A percentile compares a stretch with the other conserved stretches of the same genome.
Conservation (phyloP, 2,797 vertebrate genomes). For the Hypotaenidia philippensis region DNA sequence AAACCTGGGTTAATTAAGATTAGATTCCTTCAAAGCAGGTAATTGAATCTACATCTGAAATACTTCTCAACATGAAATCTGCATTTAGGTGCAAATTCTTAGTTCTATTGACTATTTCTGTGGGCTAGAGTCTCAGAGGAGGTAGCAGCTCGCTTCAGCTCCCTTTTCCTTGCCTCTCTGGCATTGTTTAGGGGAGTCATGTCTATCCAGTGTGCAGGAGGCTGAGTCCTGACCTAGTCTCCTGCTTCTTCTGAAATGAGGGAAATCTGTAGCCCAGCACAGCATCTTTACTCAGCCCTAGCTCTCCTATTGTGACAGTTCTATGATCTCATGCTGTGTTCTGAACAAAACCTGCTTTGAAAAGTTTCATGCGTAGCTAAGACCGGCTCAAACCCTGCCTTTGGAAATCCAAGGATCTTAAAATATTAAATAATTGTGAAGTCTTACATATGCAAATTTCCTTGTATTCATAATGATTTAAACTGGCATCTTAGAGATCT, state of each 20-base stretch:
- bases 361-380: neutral
- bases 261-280: neutral
- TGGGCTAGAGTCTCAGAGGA: neutral
- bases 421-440: neutral
- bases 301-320: neutral
- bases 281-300: neutral
- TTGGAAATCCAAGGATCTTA: neutral
- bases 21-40: neutral
- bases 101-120: neutral
- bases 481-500: neutral
- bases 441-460: neutral
- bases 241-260: neutral
- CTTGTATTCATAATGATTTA: neutral
- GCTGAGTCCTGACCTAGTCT: neutral
- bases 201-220: neutral
- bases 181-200: neutral
- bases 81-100: neutral
- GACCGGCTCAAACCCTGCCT: neutral
- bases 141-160: neutral
- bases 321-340: neutral
- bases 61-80: neutral
- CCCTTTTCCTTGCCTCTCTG: neutral
- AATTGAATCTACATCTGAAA: neutral
- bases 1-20: neutral
- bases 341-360: neutral